Base-by-base conservation (phyloP, 2,113 vertebrate species). In the Telmatochromis brachygnathus region DNA sequence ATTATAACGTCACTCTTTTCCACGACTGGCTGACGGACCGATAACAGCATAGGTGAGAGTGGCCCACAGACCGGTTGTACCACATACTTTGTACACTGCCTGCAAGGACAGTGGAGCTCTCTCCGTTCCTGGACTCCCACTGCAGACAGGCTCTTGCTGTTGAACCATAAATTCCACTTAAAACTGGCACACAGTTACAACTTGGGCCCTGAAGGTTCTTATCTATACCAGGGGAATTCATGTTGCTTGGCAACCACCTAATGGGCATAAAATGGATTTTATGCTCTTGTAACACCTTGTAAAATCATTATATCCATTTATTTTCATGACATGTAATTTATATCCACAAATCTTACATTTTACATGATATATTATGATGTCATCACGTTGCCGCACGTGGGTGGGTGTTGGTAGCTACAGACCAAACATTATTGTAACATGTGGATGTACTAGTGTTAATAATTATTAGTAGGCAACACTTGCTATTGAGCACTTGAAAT, bases 381-480 rank as follows among this genome's bases (percentile, higher is more conserved):
- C 21, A 73, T 47, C 23, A 47, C 6, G 0, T 75, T 28, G 39
- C 0, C 9, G 0, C 23, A 60, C 5, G 2, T 60, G 56, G 56
- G 14, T 60, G 5, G 56, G 56, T 60, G 26, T 30, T 60, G 26
- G 21, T 45, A 26, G 42, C 5, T 26, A 75, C 14, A 28, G 39
- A 75, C 21, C 4, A 45, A 2, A 47, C 8, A 28, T 15, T 23
- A 1, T 2, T 49, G 15, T 7, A 75, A 47, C 5, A 15, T 45
- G 8, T 42, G 65, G 21, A 3, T 45, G 21, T 45, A 45, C 1
- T 73, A 45, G 8, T 19, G 39, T 28, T 26, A 49, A 49, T 77
- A 49, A 49, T 77, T 30, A 77, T 12, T 30, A 12, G 0, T 75
- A 17, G 21, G 13, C 21, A 17, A 45, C 4, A 45, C 37, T 4